A percentile compares a stretch with the other conserved stretches of the same genome.
phyloP scores from a whole-genome alignment of 2,113 vertebrate genomes.

The Calyptommatus sinebrachiatus region DNA sequence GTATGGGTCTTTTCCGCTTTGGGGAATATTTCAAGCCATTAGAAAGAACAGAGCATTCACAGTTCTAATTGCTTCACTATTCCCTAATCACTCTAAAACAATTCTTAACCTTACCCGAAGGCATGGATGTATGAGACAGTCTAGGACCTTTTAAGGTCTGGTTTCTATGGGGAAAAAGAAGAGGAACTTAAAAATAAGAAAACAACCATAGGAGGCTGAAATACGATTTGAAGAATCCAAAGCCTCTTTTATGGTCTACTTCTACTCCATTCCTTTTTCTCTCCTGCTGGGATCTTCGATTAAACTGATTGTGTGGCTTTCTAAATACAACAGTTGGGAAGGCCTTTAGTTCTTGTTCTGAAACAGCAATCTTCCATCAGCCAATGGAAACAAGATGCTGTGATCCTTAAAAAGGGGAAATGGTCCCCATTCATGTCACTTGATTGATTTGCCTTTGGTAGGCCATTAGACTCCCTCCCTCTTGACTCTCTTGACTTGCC shows the following conservation, averaged over 20 bases:
- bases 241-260: neutral
- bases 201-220: neutral
- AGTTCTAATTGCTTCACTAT: no score
- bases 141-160: no score
- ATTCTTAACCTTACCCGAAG: no score
- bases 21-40: no score
- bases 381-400: slow-evolving; percentile 27
- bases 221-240: accelerated
- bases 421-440: slow-evolving; percentile 30
- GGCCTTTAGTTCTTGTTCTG: no score
- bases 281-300: neutral
- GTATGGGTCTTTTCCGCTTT: no score
- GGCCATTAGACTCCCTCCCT: slow-evolving; percentile 14
- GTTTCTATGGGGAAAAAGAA: no score
- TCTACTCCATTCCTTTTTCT: neutral
- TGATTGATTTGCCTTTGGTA: slow-evolving; percentile 6
- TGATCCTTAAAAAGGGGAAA: neutral
- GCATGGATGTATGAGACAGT: no score
- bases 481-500: neutral
- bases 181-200: no score
- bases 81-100: no score
- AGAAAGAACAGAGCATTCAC: no score
- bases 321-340: no score
- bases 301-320: neutral
- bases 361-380: neutral